Evolutionary conservation across 2,797 vertebrate genomes (phyloP).

Genomic region (Rhinoraja longicauda): DNA sequence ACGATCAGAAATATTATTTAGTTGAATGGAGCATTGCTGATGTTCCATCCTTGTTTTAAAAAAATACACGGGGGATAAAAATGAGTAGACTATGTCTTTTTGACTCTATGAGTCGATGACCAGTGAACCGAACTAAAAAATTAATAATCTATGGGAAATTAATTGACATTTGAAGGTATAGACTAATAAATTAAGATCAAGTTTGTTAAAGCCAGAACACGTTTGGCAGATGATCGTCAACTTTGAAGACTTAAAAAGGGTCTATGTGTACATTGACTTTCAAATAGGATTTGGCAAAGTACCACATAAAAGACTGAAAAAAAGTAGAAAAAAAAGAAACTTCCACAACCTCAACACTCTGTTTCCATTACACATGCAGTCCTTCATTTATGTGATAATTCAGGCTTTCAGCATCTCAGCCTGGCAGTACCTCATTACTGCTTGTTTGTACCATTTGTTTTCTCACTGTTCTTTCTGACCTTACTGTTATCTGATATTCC

Average conservation of each 20-base stretch:
- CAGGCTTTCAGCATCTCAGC: neutral
- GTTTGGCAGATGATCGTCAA: neutral
- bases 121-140: neutral
- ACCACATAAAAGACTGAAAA: neutral
- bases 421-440: neutral
- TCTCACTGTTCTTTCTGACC: neutral
- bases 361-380: neutral
- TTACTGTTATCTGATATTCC: neutral
- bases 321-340: neutral
- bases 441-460: neutral
- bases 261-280: neutral
- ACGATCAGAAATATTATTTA: neutral
- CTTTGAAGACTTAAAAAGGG: neutral
- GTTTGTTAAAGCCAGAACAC: neutral
- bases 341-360: neutral
- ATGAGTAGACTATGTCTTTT: too few relatives aligned
- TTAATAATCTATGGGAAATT: neutral
- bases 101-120: neutral
- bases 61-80: neutral
- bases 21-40: neutral
- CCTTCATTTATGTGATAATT: neutral
- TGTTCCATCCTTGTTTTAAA: neutral
- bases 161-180: neutral
- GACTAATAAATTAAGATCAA: neutral
- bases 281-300: neutral